Base-by-base conservation (phyloP, 1,140 invertebrate species). In the Aethina tumida region DNA sequence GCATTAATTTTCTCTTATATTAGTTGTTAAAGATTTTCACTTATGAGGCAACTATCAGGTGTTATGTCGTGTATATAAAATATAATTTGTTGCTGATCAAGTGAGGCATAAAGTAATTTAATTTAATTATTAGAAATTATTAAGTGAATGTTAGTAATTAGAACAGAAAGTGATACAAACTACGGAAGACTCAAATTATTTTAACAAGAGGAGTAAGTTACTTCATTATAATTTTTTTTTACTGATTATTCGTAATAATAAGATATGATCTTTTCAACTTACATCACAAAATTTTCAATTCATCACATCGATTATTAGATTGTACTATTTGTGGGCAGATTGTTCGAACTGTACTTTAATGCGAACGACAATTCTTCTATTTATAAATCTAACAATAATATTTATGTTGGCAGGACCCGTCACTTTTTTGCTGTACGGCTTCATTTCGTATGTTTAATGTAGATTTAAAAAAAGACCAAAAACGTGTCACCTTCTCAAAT, bases 351-450 rank as follows among this genome's bases (percentile, higher is more conserved):
- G n/a, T 37, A 19, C 33, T 29, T 33, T 45, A 39, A 33, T 45
- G 31, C 31, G 32, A 35, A 45, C 42, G 42, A 45, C 42, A 45
- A 45, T 45, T 45, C 31, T 17, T 39, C 37, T 45, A 45, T 45
- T 45, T 39, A 45, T 45, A 45, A 37, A 45, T 21, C 27, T 37
- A 35, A 40, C 37, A 39, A 45, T 45, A 45, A 45, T 45, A 45
- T 45, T 45, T 45, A 45, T 37, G 30, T 39, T 45, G 42, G 42
- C 42, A 40, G 30, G 32, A 14, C 24, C 40, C 36, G 32, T 40
- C 37, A 40, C 35, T 45, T 45, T 45, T 44, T 44, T 45, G 37
- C 38, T n/a, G n/a, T n/a, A n/a, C n/a, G n/a, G n/a, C n/a, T n/a
- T n/a, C n/a, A n/a, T n/a, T n/a, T n/a, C n/a, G n/a, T n/a, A n/a